phyloP scores from a whole-genome alignment of 1,140 invertebrate genomes.

The Lordiphosa clarofinis region DNA sequence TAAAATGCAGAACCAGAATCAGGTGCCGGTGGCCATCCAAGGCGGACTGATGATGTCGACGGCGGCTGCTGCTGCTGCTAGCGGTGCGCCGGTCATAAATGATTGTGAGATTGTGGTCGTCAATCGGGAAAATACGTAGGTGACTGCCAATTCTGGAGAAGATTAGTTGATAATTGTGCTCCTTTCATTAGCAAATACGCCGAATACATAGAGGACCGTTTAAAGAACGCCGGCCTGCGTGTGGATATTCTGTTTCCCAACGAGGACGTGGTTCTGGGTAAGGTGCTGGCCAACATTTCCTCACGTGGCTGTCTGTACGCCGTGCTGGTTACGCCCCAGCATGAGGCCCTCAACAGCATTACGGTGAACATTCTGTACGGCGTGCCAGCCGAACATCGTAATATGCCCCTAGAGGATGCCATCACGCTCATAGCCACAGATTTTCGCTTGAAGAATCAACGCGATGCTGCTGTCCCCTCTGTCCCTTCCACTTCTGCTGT shows the following conservation, averaged over 20 bases:
- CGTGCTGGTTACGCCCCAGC: conserved; percentile 90
- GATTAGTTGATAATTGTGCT: background rate
- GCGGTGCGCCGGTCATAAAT: conserved; percentile 80
- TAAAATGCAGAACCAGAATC: background rate
- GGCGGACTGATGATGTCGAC: conserved; percentile 50
- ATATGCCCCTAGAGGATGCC: conserved; percentile 96
- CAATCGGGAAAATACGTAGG: conserved; percentile 89
- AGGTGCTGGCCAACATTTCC: conserved; percentile 93
- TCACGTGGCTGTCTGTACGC: conserved; percentile 92
- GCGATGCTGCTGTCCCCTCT: conserved; percentile 20
- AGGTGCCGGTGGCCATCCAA: conserved; percentile 34
- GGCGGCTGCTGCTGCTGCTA: conserved; percentile 78
- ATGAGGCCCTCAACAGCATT: conserved; percentile 91
- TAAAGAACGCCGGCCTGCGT: conserved; percentile 89
- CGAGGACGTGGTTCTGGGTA: conserved; percentile 89
- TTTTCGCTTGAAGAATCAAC: conserved; percentile 88
- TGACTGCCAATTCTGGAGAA: background rate
- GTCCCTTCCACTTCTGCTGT: background rate
- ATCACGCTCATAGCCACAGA: conserved; percentile 88
- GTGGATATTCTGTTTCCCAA: conserved; percentile 94
- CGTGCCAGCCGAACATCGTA: conserved; percentile 92
- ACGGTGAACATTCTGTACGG: conserved; percentile 96
- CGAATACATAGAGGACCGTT: conserved; percentile 90
- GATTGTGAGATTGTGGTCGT: conserved; percentile 94
- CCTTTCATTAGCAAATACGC: conserved; percentile 87